Conservation (phyloP, 2,797 vertebrate genomes). For the Syndactyla subalaris region DNA sequence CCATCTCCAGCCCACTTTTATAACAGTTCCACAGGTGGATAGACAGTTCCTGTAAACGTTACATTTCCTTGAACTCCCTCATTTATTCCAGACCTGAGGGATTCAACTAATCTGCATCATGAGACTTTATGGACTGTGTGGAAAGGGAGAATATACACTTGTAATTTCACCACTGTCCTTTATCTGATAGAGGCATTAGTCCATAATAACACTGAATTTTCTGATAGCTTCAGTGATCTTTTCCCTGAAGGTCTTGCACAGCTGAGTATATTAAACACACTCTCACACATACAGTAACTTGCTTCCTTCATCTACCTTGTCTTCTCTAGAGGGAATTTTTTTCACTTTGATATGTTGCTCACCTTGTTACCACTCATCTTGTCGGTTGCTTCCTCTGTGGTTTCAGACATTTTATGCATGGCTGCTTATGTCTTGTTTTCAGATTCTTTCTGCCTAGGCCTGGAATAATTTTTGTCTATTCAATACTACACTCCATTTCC, state of each 20-base stretch:
- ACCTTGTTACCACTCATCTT: conserved; percentile 67
- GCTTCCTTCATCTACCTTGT: conserved; percentile 38
- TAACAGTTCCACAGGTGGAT: not conserved
- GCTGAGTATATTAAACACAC: conserved; percentile 53
- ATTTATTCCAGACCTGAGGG: not conserved
- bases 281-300: conserved; percentile 28
- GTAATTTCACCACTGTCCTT: conserved; percentile 32
- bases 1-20: not conserved
- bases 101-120: conserved; percentile 8
- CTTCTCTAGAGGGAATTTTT: conserved; percentile 45
- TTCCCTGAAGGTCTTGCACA: conserved; percentile 27
- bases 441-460: conserved; percentile 26
- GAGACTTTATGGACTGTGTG: not conserved
- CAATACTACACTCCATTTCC: conserved; percentile 29
- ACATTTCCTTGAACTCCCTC: not conserved
- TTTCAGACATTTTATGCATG: conserved; percentile 68
- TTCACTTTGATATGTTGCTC: conserved; percentile 49
- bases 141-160: not conserved
- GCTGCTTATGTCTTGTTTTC: conserved; percentile 66
- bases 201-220: conserved; percentile 47
- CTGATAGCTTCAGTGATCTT: conserved; percentile 36
- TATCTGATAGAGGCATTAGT: conserved; percentile 28
- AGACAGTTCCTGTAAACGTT: not conserved
- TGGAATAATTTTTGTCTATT: conserved; percentile 34
- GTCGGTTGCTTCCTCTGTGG: conserved; percentile 55